These are phyloP conservation scores for Hemaris fuciformis DNA, from an alignment of 2,888 invertebrate species.

Conservation along the genomic window DNA sequence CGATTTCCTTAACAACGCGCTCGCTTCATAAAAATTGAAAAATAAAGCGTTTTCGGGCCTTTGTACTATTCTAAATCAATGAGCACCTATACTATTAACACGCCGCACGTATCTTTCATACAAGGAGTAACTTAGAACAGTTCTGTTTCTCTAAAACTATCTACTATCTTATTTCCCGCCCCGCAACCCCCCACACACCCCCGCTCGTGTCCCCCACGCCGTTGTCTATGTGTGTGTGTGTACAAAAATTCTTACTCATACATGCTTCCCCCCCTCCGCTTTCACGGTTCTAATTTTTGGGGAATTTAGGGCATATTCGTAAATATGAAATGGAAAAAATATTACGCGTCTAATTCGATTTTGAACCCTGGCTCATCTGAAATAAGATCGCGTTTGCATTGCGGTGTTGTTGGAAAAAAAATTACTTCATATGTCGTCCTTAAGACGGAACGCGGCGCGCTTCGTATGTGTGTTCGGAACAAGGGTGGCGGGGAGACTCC, in stretches of 20 bases:
- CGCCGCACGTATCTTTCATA: neutral
- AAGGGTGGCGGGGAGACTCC: constrained; percentile 45
- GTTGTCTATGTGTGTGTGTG: constrained; percentile 47
- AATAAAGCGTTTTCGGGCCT: neutral
- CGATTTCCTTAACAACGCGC: too few relatives aligned
- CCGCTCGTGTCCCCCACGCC: constrained; percentile 34
- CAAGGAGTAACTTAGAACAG: neutral
- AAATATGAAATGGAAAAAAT: constrained; percentile 83
- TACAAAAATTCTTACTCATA: constrained; percentile 59
- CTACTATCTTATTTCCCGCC: constrained; percentile 55
- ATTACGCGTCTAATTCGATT: constrained; percentile 62
- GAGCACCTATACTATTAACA: neutral
- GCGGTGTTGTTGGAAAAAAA: constrained; percentile 70
- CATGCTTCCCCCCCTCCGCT: constrained; percentile 59
- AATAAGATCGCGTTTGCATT: constrained; percentile 47
- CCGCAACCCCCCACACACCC: constrained; percentile 32
- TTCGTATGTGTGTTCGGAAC: constrained; percentile 77
- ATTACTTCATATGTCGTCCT: constrained; percentile 83
- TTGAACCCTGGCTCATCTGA: constrained; percentile 38
- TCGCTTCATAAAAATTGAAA: too few relatives aligned
- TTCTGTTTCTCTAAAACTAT: constrained; percentile 73
- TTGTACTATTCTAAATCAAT: neutral
- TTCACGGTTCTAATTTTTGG: constrained; percentile 83
- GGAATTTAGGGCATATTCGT: constrained; percentile 83
- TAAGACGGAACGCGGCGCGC: constrained; percentile 79